Base-by-base conservation (phyloP, 2,113 vertebrate species). In the Polypterus senegalus region DNA sequence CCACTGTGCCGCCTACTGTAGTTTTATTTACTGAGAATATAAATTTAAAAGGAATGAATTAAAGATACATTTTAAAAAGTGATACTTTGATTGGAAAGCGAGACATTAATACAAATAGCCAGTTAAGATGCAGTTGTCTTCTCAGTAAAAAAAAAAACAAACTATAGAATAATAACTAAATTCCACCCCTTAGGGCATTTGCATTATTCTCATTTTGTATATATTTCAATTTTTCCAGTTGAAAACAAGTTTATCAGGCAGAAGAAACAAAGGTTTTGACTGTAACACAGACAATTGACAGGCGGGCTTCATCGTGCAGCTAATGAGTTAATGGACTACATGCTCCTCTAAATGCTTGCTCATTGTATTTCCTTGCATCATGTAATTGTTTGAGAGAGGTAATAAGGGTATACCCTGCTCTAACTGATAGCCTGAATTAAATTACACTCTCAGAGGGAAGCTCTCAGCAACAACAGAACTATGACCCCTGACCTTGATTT, bases 351-450 rank as follows among this genome's bases (percentile, higher is more conserved):
- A 82, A 85, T 84, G 81, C 76, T 79, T 86, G 82, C 80, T 86
- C 85, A 86, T 88, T 86, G 82, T 86, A 83, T 80, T 78, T 76
- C 84, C 85, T 83, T 85, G 85, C 84, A 87, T 81, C 86, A 88
- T 86, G 83, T 88, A 82, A 87, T 90, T 86, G 82, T 86, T 86
- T 87, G 84, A 85, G 85, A 80, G 76, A 78, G 83, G 86, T 89
- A 88, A 90, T 90, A 88, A 89, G 85, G 81, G 83, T 83, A 85
- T 84, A 82, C 61, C 86, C 82, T 87, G 83, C 85, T 86, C 79
- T 88, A 86, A 87, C 84, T 83, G 87, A 86, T 88, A 84, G 83
- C 83, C 86, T 87, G 84, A 86, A 86, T 88, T 86, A 89, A 89
- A 88, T 83, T 49, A 85, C 84, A 83, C 83, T 86, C 85, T 85